Evolutionary conservation across 2,888 invertebrate genomes (phyloP).

Genomic region (Gandaritis pyraliata): DNA sequence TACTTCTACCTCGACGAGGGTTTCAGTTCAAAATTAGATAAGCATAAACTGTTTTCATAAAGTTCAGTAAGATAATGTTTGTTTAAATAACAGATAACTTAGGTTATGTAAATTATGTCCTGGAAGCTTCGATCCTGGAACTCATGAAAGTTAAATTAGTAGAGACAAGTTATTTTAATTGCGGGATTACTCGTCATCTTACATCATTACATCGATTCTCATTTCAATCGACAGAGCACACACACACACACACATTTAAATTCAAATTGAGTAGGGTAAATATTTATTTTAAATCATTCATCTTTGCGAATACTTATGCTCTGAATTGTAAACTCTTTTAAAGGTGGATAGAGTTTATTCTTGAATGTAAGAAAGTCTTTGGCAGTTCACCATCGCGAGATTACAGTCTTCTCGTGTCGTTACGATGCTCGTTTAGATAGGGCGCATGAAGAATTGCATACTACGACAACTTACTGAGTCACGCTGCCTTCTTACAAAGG

Average conservation of each 20-base stretch:
- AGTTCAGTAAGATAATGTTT: not conserved
- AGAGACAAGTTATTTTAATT: not conserved
- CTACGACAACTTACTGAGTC: slow-evolving; percentile 60
- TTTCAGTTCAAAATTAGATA: not conserved
- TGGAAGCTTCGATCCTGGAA: not conserved
- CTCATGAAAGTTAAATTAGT: slow-evolving; percentile 5
- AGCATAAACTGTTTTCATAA: slow-evolving; percentile 9
- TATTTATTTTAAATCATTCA: slow-evolving; percentile 58
- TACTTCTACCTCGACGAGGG: no score
- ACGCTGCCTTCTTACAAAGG: slow-evolving; percentile 32
- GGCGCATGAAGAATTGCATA: slow-evolving; percentile 79
- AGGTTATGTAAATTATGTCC: not conserved
- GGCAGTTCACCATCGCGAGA: slow-evolving; percentile 68
- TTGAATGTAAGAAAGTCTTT: slow-evolving; percentile 44
- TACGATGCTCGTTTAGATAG: slow-evolving; percentile 83
- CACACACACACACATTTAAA: slow-evolving; percentile 31
- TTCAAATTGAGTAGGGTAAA: slow-evolving; percentile 37
- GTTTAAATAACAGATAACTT: slow-evolving; percentile 1
- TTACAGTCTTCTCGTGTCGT: slow-evolving; percentile 72
- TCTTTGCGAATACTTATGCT: slow-evolving; percentile 36
- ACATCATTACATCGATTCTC: slow-evolving; percentile 10
- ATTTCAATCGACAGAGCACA: slow-evolving; percentile 22
- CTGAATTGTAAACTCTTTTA: slow-evolving; percentile 42
- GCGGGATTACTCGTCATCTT: slow-evolving; percentile 1
- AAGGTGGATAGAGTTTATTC: slow-evolving; percentile 51